Base-by-base conservation (phyloP, 2,113 vertebrate species). In the Poeciliopsis retropinna region DNA sequence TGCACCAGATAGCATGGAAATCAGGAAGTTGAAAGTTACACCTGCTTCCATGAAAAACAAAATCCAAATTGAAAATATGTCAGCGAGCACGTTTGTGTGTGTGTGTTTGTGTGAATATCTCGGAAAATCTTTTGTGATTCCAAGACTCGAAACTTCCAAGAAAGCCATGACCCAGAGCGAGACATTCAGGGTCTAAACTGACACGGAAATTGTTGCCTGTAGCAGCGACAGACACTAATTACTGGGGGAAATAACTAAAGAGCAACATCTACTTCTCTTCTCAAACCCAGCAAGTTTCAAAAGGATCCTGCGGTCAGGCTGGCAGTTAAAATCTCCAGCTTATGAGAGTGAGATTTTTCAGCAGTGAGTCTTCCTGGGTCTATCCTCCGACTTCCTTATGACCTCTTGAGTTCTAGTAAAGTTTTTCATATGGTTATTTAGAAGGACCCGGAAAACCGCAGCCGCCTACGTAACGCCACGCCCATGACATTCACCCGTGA, bases 401-500 rank as follows among this genome's bases (percentile, higher is more conserved):
- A 81, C 65, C 67, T 47, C 27, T 19, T 61, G 62, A 1, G 44
- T 76, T 64, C 64, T 39, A 66, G 79, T 70, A 32, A 70, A 82
- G 66, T 34, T 0, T 0, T 73, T 71, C 57, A 72, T 84, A 79
- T 80, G 83, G 85, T 37, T 83, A 57, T 80, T 79, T 62, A 72
- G 75, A 61, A 70, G 84, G 60, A 73, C 64, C 60, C 8, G 27
- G 65, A 41, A 72, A 85, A 85, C 71, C 77, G 67, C 75, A 89
- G 57, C 54, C 44, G 63, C 67, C 17, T 29, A 9, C 61, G 39
- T 31, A 32, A 67, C 31, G 29, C 80, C 51, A 1, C 78, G 9
- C 80, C 76, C 72, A 70, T 64, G 60, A 41, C 71, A 19, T 54
- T 72, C 5, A 29, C 70, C 70, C 31, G 84, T 79, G 60, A 85